Evolutionary conservation across 35 echinoderm and acorn worm species (phyloP).

Genomic region (Acanthaster planci): DNA sequence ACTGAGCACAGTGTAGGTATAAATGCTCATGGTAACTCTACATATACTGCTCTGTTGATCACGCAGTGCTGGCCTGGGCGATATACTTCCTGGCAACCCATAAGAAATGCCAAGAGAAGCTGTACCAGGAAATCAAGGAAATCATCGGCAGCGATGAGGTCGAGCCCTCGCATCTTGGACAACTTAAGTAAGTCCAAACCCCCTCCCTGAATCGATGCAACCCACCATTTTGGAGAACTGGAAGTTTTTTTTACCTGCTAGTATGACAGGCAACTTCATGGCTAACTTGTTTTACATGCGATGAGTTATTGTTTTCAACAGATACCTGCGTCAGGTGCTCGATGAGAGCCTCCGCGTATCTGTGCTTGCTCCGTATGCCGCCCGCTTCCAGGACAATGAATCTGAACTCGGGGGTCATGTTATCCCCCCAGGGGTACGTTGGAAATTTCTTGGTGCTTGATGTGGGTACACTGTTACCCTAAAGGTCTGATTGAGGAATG

Average conservation of each 20-base stretch:
- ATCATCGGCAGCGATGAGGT: conserved; percentile 60
- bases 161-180: conserved; percentile 33
- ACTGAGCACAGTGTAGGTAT: no score
- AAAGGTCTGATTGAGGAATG: background rate
- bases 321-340: conserved; percentile 77
- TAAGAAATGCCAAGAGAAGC: conserved; percentile 71
- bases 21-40: no score
- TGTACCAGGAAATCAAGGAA: conserved; percentile 67
- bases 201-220: no score
- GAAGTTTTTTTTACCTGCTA: no score
- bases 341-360: conserved; percentile 72
- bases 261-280: no score
- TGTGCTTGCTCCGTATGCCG: conserved; percentile 59
- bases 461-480: background rate
- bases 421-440: conserved; percentile 73
- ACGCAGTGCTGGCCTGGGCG: conserved; percentile 76
- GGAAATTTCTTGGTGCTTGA: no score
- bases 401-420: conserved; percentile 77
- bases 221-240: no score
- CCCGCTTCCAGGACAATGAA: conserved; percentile 80
- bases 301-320: conserved; percentile 21
- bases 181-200: conserved; percentile 83
- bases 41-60: no score
- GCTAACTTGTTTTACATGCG: no score
- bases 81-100: conserved; percentile 82